Evolutionary conservation across 2,797 vertebrate genomes (phyloP).

Genomic region (Dicrostonyx torquatus): DNA sequence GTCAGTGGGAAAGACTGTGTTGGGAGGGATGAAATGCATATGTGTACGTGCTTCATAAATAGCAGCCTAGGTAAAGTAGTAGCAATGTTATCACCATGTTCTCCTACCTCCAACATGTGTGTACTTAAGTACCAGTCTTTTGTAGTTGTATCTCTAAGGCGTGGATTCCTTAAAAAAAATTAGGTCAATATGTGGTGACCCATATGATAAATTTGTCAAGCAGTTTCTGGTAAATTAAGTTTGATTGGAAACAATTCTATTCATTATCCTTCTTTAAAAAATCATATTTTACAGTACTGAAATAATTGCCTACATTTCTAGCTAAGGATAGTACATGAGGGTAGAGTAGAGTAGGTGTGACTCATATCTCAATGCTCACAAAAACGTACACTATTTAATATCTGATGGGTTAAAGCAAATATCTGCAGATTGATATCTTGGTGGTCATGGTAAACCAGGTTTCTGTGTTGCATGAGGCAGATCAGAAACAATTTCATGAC

Average conservation of each 20-base stretch:
- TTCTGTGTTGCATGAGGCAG: neutral
- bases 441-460: neutral
- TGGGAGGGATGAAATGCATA: neutral
- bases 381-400: neutral
- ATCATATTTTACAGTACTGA: neutral
- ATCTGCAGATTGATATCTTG: neutral
- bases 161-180: neutral
- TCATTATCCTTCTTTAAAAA: neutral
- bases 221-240: neutral
- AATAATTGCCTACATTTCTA: neutral
- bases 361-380: neutral
- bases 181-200: neutral
- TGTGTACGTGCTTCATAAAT: neutral
- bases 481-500: neutral
- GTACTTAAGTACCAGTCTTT: neutral
- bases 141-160: neutral
- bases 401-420: neutral
- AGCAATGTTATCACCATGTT: neutral
- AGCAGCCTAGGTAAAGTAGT: neutral
- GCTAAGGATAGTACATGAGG: neutral
- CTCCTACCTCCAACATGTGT: neutral
- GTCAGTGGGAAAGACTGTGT: neutral
- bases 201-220: neutral
- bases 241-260: neutral
- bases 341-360: neutral